Evolutionary conservation across 23 tunicate genomes (phyloP).

Genomic region (Trididemnum clinides): DNA sequence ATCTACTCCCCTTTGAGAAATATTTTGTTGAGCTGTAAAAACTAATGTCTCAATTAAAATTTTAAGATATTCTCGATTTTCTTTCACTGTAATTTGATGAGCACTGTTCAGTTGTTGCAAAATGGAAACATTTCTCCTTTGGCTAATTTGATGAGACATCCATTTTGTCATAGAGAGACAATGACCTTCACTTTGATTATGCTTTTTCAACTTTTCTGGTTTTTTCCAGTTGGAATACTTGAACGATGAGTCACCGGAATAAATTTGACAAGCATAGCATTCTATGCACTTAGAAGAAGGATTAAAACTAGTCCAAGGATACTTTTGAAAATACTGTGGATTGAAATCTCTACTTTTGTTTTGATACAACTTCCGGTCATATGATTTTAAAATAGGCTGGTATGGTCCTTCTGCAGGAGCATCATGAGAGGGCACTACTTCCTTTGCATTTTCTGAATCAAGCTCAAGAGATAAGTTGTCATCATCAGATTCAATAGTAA

Average conservation of each 20-base stretch:
- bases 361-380: conserved; percentile 6
- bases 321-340: conserved; percentile 14
- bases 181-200: background rate
- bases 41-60: conserved; percentile 1
- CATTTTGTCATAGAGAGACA: conserved; percentile 3
- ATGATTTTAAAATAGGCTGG: conserved; percentile 7
- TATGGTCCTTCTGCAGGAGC: conserved; percentile 18
- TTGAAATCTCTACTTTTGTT: conserved; percentile 1
- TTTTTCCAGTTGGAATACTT: conserved; percentile 10
- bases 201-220: background rate
- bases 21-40: conserved; percentile 28
- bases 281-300: background rate
- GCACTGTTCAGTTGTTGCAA: background rate
- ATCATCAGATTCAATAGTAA: background rate
- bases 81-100: background rate
- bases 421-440: too few species aligned
- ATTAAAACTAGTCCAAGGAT: conserved; percentile 23
- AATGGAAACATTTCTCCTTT: background rate
- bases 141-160: background rate
- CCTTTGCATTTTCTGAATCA: background rate
- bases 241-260: background rate
- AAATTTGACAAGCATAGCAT: conserved; percentile 23
- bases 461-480: background rate
- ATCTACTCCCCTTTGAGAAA: conserved; percentile 17
- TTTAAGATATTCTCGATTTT: conserved; percentile 15